These are phyloP conservation scores for Tarsius wallacei DNA, from an alignment of 2,797 vertebrate species.

Conservation along the genomic window DNA sequence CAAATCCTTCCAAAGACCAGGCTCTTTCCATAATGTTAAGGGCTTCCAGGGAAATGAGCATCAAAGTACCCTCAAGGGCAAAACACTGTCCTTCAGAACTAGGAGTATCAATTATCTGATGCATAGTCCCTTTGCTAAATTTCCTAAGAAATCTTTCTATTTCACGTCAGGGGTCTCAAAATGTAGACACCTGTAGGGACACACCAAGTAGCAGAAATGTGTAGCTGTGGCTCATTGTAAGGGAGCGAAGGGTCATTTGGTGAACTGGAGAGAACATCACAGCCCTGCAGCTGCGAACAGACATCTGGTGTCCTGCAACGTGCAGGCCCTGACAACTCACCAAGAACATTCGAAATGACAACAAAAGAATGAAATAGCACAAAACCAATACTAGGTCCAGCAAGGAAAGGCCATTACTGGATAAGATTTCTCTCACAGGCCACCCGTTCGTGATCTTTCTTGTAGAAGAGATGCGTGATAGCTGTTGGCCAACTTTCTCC, in stretches of 20 bases:
- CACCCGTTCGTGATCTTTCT: not conserved
- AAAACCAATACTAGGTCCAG: not conserved
- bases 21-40: not conserved
- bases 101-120: not conserved
- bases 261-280: not conserved
- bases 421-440: not conserved
- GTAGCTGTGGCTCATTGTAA: not conserved
- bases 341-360: not conserved
- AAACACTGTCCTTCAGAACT: not conserved
- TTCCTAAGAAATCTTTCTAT: not conserved
- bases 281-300: not conserved
- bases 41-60: not conserved
- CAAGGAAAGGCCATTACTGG: not conserved
- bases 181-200: not conserved
- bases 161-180: not conserved
- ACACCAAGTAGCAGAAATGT: not conserved
- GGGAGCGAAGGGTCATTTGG: not conserved
- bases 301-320: not conserved
- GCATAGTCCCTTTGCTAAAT: not conserved
- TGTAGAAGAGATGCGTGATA: not conserved
- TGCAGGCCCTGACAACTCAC: not conserved
- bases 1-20: conserved; percentile 32
- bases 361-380: not conserved
- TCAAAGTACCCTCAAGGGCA: not conserved
- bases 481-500: conserved; percentile 27